Evolutionary conservation across 2,888 invertebrate species (phyloP).

Genomic region (Branchinecta sandiegonensis): DNA sequence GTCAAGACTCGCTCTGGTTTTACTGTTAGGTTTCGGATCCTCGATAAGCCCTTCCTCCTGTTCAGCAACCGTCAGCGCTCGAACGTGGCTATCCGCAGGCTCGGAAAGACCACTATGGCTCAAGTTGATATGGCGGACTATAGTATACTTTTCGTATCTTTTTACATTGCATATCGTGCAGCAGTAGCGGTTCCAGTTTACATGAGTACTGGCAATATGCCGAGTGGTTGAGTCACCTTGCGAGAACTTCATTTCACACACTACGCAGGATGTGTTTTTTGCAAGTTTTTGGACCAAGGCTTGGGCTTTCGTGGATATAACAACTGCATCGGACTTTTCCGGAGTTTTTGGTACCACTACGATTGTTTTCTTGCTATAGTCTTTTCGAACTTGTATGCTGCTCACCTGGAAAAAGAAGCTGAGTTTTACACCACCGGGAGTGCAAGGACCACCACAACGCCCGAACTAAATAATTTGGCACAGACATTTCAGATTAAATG

Average conservation of each 20-base stretch:
- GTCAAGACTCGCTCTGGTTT: too few species aligned
- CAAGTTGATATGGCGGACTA: neutral
- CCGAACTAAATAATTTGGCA: too few species aligned
- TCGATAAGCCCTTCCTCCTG: neutral
- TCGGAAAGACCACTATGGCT: neutral
- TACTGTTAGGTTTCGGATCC: neutral
- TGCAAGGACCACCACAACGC: too few species aligned
- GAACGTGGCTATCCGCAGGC: neutral
- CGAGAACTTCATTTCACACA: neutral
- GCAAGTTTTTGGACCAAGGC: neutral
- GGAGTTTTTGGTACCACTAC: neutral
- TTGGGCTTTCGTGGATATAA: neutral
- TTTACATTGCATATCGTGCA: neutral
- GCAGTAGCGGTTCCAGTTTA: neutral
- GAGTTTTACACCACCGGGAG: too few species aligned
- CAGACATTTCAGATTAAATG: too few species aligned
- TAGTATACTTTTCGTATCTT: neutral
- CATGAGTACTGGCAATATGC: neutral
- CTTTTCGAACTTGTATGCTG: conserved; percentile 10
- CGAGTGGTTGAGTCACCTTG: neutral
- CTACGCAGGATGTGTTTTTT: neutral
- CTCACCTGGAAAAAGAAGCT: neutral
- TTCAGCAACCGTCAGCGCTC: neutral
- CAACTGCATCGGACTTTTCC: neutral
- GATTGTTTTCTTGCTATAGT: neutral